Conservation (phyloP, 1,140 invertebrate species). For the Brachystomella parvula region DNA sequence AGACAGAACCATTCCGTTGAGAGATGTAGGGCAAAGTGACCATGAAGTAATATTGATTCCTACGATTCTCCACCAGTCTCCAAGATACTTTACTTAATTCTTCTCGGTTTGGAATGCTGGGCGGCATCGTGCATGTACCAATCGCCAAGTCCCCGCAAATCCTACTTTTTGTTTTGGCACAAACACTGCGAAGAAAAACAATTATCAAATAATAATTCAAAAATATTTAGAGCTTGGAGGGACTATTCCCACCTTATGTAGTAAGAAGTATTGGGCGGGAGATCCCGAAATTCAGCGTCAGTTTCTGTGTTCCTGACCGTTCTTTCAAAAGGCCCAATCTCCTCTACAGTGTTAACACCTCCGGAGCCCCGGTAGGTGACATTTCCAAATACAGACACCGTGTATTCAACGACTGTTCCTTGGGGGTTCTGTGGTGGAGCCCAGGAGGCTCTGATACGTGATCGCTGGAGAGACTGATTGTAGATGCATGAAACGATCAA, state of each 20-base stretch:
- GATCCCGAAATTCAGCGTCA: conserved; percentile 48
- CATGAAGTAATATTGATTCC: conserved; percentile 29
- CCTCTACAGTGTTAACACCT: conserved; percentile 48
- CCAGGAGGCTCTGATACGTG: conserved; percentile 62
- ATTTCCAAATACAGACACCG: conserved; percentile 53
- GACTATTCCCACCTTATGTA: conserved; percentile 19
- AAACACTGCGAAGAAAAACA: conserved; percentile 39
- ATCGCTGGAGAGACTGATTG: conserved; percentile 55
- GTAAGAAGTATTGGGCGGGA: conserved; percentile 65
- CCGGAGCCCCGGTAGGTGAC: conserved; percentile 54
- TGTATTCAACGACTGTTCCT: conserved; percentile 63
- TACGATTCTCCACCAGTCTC: conserved; percentile 49
- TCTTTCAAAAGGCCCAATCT: conserved; percentile 52
- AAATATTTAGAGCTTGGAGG: no score
- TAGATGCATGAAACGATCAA: conserved; percentile 56
- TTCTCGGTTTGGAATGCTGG: conserved; percentile 58
- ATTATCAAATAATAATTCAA: not conserved
- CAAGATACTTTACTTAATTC: conserved; percentile 56
- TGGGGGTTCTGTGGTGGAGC: conserved; percentile 58
- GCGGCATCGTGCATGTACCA: conserved; percentile 55
- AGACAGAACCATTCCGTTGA: conserved; percentile 76
- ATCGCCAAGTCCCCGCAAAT: conserved; percentile 55
- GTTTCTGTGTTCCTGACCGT: conserved; percentile 46
- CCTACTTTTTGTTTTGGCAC: conserved; percentile 60
- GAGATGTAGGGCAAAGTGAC: conserved; percentile 57